Base-by-base conservation (phyloP, 2,113 vertebrate species). In the Xenopus tropicalis region DNA sequence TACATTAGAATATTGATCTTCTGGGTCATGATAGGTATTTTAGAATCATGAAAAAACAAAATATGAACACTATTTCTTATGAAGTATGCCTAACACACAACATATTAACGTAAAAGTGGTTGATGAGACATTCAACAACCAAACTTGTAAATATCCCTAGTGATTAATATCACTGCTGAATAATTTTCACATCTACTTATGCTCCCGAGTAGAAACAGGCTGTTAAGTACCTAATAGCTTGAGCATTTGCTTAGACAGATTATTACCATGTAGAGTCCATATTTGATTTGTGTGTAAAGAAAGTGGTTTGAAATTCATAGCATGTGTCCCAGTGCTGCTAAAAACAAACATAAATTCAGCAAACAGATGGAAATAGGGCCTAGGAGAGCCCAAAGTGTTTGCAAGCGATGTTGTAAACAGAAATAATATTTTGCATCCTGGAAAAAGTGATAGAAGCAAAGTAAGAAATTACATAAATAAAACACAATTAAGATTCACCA, bases 341-440 rank as follows among this genome's bases (percentile, higher is more conserved):
- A 83, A 83, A 81, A 80, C 74, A 75, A 77, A 74, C 23, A 8
- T 82, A 79, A 83, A 77, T 83, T 57, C 66, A 12, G 44, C 48
- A 81, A 78, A 72, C 54, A 72, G 48, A 76, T 48, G 77, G 37
- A 81, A 78, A 80, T 1, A 64, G 46, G 72, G 29, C 37, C 78
- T 42, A 62, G 19, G 48, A 69, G 66, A 63, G 46, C 24, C 66
- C 66, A 76, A 76, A 63, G 59, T 79, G 52, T 85, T 86, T 89
- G 80, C 72, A 82, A 43, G 58, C 58, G 46, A 44, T 69, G 58
- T 57, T 76, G 73, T 63, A 76, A 76, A 76, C 46, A 69, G 66
- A 69, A 69, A 63, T 61, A 74, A 68, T 76, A 69, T 69, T 69
- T 76, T 76, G 64, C 20, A 42, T 56, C 21, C 29, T 23, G 11